Evolutionary conservation across 2,888 invertebrate genomes (phyloP), one percentile per base, ranked within the genome.

Genomic region (Poecilus cupreus): DNA sequence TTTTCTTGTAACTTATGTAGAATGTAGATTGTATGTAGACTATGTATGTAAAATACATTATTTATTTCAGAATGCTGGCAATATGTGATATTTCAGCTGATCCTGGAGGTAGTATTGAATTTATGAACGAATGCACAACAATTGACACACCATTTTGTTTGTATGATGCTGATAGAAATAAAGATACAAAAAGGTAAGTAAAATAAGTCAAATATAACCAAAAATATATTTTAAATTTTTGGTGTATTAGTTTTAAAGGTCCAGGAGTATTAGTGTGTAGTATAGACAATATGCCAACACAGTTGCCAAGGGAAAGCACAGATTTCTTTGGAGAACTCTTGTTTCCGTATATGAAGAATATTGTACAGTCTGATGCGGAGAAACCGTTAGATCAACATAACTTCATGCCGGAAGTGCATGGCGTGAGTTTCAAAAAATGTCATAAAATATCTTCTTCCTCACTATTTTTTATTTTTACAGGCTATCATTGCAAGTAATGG

Each of bases 231-330:
- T 20, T 64, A 22, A 60, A 60, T 24, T 2, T 4, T 24, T 60
- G 24, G 6, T n/a, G 20, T 86, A 85, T 54, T 86, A 96, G 97
- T 88, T 98, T 98, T 89, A 96, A 96, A 88, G 98, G 98, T 0
- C 96, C 97, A 0, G 99, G 99, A 18, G 98, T 99, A 0, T 90
- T 99, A 75, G 98, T 99, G n/a, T 99, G 99, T 88, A 98, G 98
- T 13, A 99, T 99, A 85, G 99, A 99, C 89, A 99, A 99, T 89
- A 99, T 99, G 99, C 99, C 99, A 0, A 99, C 99, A 0, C 99
- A 99, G 88, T 91, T 99, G 83, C 99, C 99, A 0, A 92, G 96
- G 57, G 99, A 99, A 88, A 94, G 99, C 1, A 99, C 99, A 0
- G 98, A 99, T 87, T 97, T 98, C 89, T 99, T 99, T 88, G 99